Evolutionary conservation across 2,797 vertebrate species (phyloP).

Genomic region (Holocentrus rufus): DNA sequence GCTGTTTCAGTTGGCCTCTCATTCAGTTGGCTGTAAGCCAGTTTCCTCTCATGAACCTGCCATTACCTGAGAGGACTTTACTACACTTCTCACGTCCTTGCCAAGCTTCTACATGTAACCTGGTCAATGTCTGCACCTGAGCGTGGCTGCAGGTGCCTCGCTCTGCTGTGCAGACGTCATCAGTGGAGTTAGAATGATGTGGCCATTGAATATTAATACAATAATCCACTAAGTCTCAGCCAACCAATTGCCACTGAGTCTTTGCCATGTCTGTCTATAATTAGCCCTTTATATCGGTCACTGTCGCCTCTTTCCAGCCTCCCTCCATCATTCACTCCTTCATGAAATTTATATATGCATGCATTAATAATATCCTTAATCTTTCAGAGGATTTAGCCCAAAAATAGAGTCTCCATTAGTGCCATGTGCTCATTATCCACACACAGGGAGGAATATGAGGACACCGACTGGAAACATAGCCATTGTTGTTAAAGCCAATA

Average conservation of each 20-base stretch:
- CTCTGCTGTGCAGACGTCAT: slow-evolving; percentile 5
- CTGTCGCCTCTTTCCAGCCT: slow-evolving; percentile 49
- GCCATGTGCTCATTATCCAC: slow-evolving; percentile 29
- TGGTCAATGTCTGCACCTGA: background rate
- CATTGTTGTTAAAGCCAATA: slow-evolving; percentile 16
- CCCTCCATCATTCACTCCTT: slow-evolving; percentile 56
- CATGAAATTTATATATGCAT: slow-evolving; percentile 68
- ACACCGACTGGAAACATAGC: slow-evolving; percentile 32
- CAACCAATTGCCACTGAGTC: slow-evolving; percentile 32
- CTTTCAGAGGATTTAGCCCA: slow-evolving; percentile 50
- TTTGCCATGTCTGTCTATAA: slow-evolving; percentile 53
- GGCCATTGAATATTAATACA: slow-evolving; percentile 58
- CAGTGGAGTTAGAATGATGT: slow-evolving; percentile 23
- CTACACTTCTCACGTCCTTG: slow-evolving; percentile 9
- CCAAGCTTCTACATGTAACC: slow-evolving; percentile 28
- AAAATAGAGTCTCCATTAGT: slow-evolving; percentile 67
- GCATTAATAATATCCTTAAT: slow-evolving; percentile 65
- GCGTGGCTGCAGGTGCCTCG: slow-evolving; percentile 13
- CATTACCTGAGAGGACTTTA: slow-evolving; percentile 35
- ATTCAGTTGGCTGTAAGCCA: slow-evolving; percentile 12
- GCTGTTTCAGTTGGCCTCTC: slow-evolving; percentile 15
- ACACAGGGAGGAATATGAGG: slow-evolving; percentile 14
- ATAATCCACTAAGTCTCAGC: slow-evolving; percentile 60
- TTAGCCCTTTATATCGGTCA: slow-evolving; percentile 68
- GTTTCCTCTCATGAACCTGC: slow-evolving; percentile 28